Percentiles rank a stretch among this genome's conserved stretches.
Conservation (phyloP, 2,797 vertebrate genomes). For the Sebastes aleutianus region DNA sequence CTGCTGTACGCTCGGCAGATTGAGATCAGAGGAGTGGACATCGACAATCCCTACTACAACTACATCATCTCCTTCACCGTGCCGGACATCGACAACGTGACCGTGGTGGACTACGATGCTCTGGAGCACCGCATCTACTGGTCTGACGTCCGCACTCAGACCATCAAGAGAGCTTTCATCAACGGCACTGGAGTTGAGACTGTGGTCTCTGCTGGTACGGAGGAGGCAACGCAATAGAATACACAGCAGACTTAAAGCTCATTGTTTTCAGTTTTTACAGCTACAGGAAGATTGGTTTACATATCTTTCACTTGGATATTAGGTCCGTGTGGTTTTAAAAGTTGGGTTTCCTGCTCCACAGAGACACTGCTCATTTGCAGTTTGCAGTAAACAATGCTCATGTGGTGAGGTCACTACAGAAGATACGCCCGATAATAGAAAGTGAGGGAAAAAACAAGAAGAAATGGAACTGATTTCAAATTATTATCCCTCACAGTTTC, state of each 20-base stretch:
- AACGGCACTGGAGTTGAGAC: slow-evolving; percentile 97
- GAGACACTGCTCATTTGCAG: neutral
- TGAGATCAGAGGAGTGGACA: slow-evolving; percentile 96
- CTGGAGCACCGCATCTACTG: slow-evolving; percentile 95
- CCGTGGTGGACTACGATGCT: slow-evolving; percentile 94
- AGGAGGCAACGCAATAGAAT: neutral
- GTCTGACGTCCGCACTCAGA: slow-evolving; percentile 97
- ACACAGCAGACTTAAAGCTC: neutral
- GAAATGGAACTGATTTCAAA: neutral
- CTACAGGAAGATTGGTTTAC: neutral
- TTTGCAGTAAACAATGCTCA: neutral
- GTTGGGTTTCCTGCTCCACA: neutral
- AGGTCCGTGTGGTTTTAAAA: neutral
- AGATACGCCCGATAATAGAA: neutral
- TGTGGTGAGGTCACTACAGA: neutral
- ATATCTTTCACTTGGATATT: neutral
- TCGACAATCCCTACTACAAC: slow-evolving; percentile 97
- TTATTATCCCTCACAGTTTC: neutral
- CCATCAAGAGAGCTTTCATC: slow-evolving; percentile 97
- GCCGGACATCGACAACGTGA: slow-evolving; percentile 96
- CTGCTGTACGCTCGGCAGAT: slow-evolving; percentile 97
- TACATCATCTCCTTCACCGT: slow-evolving; percentile 99
- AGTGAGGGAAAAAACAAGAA: neutral
- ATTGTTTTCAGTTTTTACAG: neutral
- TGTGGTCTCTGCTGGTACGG: slow-evolving; percentile 91